Evolutionary conservation across 2,888 invertebrate genomes (phyloP).

Genomic region (Trichopria drosophilae): DNA sequence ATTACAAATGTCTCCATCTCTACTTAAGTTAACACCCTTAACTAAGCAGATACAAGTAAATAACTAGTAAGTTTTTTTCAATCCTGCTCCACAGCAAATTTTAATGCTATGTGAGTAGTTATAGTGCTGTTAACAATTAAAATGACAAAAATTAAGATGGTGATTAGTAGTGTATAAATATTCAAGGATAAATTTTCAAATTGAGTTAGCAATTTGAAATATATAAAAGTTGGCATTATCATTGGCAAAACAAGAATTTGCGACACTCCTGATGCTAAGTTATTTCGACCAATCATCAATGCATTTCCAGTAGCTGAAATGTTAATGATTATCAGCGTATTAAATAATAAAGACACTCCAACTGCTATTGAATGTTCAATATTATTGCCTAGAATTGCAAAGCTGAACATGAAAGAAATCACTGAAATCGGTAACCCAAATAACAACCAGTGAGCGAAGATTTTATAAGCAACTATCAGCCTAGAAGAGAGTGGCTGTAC

Average conservation of each 20-base stretch:
- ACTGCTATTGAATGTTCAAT: slow-evolving; percentile 24
- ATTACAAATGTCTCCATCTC: too few species aligned
- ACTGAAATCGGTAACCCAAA: slow-evolving; percentile 24
- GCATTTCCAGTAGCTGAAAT: slow-evolving; percentile 26
- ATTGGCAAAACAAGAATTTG: slow-evolving; percentile 26
- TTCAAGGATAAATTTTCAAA: slow-evolving; percentile 25
- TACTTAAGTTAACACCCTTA: too few species aligned
- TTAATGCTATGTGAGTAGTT: slow-evolving; percentile 24
- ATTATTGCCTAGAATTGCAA: slow-evolving; percentile 23
- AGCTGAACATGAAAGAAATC: slow-evolving; percentile 21
- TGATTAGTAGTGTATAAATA: slow-evolving; percentile 24
- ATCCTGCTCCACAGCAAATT: slow-evolving; percentile 26
- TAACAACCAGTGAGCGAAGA: slow-evolving; percentile 25
- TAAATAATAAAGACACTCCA: slow-evolving; percentile 26
- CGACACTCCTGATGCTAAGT: slow-evolving; percentile 25
- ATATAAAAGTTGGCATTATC: slow-evolving; percentile 25
- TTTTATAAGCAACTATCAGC: slow-evolving; percentile 25
- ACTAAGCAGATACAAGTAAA: too few species aligned
- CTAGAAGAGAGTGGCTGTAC: slow-evolving; percentile 25
- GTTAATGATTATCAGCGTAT: slow-evolving; percentile 25
- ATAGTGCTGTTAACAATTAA: slow-evolving; percentile 25
- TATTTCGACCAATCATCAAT: slow-evolving; percentile 25
- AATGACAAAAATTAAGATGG: slow-evolving; percentile 23
- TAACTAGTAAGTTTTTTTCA: too few species aligned
- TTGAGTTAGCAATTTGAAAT: slow-evolving; percentile 25